Conservation (phyloP, 2,113 vertebrate species). For the Vimba vimba region DNA sequence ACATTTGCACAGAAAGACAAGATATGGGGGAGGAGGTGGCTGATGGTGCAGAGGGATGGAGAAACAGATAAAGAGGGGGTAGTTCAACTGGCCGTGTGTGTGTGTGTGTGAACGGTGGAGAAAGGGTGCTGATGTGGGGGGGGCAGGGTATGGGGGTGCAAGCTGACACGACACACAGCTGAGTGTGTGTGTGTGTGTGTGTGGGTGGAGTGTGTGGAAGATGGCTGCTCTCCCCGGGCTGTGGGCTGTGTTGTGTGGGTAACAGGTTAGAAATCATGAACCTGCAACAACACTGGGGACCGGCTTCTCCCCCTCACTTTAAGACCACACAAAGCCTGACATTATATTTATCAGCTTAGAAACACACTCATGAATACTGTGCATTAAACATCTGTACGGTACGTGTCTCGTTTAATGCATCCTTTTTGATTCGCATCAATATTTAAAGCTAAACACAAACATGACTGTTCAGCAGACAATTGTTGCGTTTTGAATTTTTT, state of each 20-base stretch:
- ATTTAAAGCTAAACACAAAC: not conserved
- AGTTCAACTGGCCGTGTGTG: constrained; percentile 43
- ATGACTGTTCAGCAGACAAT: not conserved
- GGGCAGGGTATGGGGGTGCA: constrained; percentile 52
- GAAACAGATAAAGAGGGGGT: constrained; percentile 53
- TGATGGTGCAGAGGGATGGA: constrained; percentile 34
- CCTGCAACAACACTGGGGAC: constrained; percentile 51
- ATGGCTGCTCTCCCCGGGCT: constrained; percentile 55
- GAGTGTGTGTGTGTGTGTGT: constrained; percentile 57
- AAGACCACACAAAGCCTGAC: constrained; percentile 40
- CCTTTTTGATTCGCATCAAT: constrained; percentile 6
- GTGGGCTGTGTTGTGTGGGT: constrained; percentile 59
- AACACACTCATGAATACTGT: not conserved
- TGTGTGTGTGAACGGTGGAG: not conserved
- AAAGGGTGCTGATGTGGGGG: constrained; percentile 37
- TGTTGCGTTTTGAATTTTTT: not conserved
- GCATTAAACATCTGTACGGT: constrained; percentile 9
- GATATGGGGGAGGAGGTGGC: constrained; percentile 55
- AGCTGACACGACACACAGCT: constrained; percentile 62
- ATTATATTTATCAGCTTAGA: constrained; percentile 22
- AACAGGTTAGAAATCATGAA: constrained; percentile 61
- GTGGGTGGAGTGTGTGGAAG: constrained; percentile 55
- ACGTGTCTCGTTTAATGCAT: not conserved
- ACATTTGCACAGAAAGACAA: constrained; percentile 51
- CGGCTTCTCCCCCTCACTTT: constrained; percentile 27